A percentile compares a stretch with the other conserved stretches of the same genome.
Conservation (phyloP, 2,888 invertebrate genomes). For the Eulithis testata region DNA sequence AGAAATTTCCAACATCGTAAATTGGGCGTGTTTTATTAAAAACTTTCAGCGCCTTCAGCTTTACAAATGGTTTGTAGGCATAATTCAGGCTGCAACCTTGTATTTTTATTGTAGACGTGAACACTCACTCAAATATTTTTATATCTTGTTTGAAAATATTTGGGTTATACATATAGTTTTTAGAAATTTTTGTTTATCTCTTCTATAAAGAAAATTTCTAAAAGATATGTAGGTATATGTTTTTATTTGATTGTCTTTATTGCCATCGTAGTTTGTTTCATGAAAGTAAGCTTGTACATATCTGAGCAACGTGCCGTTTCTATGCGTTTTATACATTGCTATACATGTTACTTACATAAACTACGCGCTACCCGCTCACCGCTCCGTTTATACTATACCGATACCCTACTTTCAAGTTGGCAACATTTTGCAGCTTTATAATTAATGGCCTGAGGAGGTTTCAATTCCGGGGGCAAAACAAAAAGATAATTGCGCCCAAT, state of each 20-base stretch:
- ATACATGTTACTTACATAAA: too few species aligned
- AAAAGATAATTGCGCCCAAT: constrained; percentile 80
- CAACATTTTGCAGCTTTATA: constrained; percentile 62
- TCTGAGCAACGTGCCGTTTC: too few species aligned
- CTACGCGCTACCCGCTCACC: not conserved
- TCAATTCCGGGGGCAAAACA: constrained; percentile 68
- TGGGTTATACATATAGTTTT: too few species aligned
- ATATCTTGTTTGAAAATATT: too few species aligned
- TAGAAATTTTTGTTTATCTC: too few species aligned
- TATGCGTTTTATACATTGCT: too few species aligned
- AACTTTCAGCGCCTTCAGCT: constrained; percentile 52
- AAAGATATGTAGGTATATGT: too few species aligned
- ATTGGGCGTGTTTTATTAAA: constrained; percentile 50
- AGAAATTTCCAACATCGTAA: constrained; percentile 49
- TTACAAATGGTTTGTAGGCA: constrained; percentile 55
- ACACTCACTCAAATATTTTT: too few species aligned
- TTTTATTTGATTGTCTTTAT: too few species aligned
- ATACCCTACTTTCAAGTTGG: constrained; percentile 54
- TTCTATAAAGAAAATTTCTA: too few species aligned
- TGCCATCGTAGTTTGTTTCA: too few species aligned
- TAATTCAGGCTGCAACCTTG: constrained; percentile 17
- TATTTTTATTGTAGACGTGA: not conserved
- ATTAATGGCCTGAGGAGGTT: constrained; percentile 70
- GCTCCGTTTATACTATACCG: constrained; percentile 7
- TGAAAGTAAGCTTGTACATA: too few species aligned